Evolutionary conservation across 2,797 vertebrate species (phyloP), one percentile per base, ranked within the genome.

Genomic region (Zenarchopterus dispar): DNA sequence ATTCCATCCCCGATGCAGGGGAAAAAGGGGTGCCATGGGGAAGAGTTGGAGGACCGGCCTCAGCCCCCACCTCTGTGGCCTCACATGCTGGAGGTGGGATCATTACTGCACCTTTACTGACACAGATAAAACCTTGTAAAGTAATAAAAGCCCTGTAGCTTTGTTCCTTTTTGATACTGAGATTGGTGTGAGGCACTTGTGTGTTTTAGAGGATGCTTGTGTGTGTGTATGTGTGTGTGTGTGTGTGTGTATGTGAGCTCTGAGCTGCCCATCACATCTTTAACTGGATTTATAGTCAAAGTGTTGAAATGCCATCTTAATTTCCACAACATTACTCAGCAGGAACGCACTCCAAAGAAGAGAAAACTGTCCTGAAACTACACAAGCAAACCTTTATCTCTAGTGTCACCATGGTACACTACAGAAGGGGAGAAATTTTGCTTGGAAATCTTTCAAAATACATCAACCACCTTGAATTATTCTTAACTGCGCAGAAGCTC

Each of bases 51-150:
- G 44, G 53, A 44, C 47, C 19, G 24, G 68, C 71, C 70, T 62
- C 33, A 8, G 24, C 51, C 45, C 62, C 50, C 63, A 56, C 41
- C 56, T 60, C 17, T 26, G 31, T 46, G 39, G 26, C 56, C 61
- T 72, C 28, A 42, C 13, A 15, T 6, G 8, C 60, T 42, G 57
- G 24, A 74, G 70, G 66, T 39, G 55, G 53, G 48, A 78, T 76
- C 55, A 46, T 79, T 78, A 64, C 54, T 6, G 41, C 73, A 49
- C 68, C 71, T 64, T n/a, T 26, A 49, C 36, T 39, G 36, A 68
- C 23, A 46, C 42, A 43, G 52, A 78, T 41, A 54, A 75, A 84
- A 92, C 88, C 88, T 84, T 89, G 82, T 42, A 73, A 48, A 56
- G 56, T n/a, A 45, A 56, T 61, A 24, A 62, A 55, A 73, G 33